Evolutionary conservation across 2,797 vertebrate species (phyloP).

Genomic region (Peromyscus melanophrys): DNA sequence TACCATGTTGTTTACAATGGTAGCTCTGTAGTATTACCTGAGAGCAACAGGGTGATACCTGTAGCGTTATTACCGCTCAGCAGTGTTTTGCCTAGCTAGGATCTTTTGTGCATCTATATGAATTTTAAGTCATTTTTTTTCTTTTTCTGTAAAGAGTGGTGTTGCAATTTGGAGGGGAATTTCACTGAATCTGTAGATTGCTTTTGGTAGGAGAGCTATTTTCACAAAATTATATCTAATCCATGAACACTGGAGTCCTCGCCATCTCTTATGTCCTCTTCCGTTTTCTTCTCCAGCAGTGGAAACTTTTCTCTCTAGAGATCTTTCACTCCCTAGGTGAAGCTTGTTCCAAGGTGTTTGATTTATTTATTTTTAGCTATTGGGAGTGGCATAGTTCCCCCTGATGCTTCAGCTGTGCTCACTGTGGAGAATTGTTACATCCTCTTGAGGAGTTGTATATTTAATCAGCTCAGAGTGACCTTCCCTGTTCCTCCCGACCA

Average conservation of each 20-base stretch:
- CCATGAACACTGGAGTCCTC: neutral
- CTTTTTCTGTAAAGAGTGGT: neutral
- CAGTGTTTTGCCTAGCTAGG: neutral
- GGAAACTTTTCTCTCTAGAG: neutral
- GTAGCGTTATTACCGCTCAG: neutral
- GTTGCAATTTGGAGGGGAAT: neutral
- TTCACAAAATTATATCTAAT: neutral
- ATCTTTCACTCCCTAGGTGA: neutral
- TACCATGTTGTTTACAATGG: neutral
- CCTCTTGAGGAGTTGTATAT: neutral
- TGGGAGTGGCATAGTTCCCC: neutral
- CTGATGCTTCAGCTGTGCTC: neutral
- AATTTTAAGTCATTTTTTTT: neutral
- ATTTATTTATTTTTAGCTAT: neutral
- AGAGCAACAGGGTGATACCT: neutral
- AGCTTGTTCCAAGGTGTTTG: neutral
- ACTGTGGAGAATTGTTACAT: neutral
- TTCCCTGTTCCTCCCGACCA: neutral
- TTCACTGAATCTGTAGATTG: neutral
- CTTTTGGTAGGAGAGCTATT: neutral
- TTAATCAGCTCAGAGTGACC: neutral
- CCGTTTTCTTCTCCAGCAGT: neutral
- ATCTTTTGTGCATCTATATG: neutral
- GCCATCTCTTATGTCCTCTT: neutral
- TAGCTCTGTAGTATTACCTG: neutral